Conservation (phyloP, 2,113 vertebrate genomes). For the Sterrhoptilus dennistouni region DNA sequence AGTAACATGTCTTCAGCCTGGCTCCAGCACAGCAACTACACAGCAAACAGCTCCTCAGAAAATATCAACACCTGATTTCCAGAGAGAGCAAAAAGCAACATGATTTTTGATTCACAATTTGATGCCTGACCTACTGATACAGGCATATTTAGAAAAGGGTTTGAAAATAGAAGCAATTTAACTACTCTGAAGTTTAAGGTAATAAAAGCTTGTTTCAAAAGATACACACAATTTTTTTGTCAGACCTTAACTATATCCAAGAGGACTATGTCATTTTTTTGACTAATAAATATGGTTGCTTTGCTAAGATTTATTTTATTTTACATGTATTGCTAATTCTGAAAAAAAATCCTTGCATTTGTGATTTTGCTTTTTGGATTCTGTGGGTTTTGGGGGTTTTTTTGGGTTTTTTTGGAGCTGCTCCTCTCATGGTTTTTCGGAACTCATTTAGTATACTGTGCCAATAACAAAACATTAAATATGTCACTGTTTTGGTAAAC, state of each 20-base stretch:
- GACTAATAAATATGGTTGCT: neutral
- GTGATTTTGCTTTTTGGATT: neutral
- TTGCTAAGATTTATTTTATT: neutral
- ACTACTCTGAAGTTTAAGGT: neutral
- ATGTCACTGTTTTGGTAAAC: neutral
- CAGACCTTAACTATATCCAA: neutral
- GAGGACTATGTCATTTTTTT: neutral
- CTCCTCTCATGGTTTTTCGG: neutral
- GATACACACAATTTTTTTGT: neutral
- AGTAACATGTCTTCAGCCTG: neutral
- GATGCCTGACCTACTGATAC: neutral
- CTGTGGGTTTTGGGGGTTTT: neutral
- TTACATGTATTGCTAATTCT: neutral
- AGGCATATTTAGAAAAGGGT: neutral
- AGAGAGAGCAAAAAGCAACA: neutral
- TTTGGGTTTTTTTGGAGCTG: neutral
- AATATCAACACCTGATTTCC: constrained; percentile 9
- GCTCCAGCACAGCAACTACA: neutral
- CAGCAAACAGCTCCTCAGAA: constrained; percentile 1
- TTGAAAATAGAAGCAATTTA: neutral
- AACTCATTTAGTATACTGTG: neutral
- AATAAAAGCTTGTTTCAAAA: neutral
- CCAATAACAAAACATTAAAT: neutral
- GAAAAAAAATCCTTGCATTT: neutral
- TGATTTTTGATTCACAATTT: neutral